Base-by-base conservation (phyloP, 2,888 invertebrate genomes). In the Drosophila anomelani region DNA sequence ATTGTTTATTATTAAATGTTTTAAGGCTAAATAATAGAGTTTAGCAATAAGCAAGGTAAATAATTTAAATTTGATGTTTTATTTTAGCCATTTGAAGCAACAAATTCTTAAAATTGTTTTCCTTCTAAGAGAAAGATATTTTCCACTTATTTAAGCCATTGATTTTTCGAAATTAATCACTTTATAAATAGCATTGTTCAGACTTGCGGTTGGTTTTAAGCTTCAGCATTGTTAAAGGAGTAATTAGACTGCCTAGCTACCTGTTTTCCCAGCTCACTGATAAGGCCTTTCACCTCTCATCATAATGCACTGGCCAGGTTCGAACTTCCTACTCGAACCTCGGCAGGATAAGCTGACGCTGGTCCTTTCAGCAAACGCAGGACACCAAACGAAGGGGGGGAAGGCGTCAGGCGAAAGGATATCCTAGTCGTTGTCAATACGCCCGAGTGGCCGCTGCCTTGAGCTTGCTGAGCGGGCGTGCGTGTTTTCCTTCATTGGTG, bases 401-500 rank as follows among this genome's bases (percentile, higher is more conserved):
- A 20, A 12, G 61, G 34, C 41, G 13, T 17, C 32, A 34, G 44
- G 44, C 36, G 43, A 23, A 29, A 41, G 59, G 41, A 34, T 26
- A 44, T 32, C 54, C 66, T 54, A 54, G 66, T 67, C 44, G 67
- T 53, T 54, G 66, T 67, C 66, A 54, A 67, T 67, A 53, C 66
- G 54, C 67, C 54, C 44, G 23, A 38, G 32, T 67, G 66, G 53
- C 53, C 67, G 23, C 17, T 67, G 67, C 43, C 53, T 81, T 79
- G 62, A 46, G 62, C 63, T 76, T 64, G 75, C 68, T 74, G 87
- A 79, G 66, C 64, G 66, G 80, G 70, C 88, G 80, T 85, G 88
- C 85, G 88, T 89, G 85, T 89, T 87, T 85, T 78, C 75, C 85
- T 76, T 77, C 80, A 87, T 89, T 85, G 85, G 75, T 80, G 87